These are phyloP conservation scores for Drosophila lini DNA, from an alignment of 1,140 invertebrate genomes.

Conservation along the genomic window DNA sequence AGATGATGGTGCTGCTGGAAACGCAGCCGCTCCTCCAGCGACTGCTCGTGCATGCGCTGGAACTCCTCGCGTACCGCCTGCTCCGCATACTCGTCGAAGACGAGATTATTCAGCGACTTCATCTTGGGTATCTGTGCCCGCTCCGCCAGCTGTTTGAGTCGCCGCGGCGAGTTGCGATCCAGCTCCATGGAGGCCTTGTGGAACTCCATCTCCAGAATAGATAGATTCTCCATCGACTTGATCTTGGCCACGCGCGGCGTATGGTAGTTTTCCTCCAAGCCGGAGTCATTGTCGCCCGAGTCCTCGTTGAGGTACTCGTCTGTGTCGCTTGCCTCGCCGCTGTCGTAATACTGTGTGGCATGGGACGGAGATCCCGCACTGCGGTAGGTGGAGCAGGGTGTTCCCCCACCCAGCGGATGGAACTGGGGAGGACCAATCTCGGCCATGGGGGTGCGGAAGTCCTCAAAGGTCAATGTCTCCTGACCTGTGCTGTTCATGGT, in stretches of 20 bases:
- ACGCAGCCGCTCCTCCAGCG: constrained; percentile 60
- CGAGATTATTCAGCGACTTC: constrained; percentile 82
- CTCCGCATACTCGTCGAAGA: constrained; percentile 75
- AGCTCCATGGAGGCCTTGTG: constrained; percentile 79
- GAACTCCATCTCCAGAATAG: constrained; percentile 82
- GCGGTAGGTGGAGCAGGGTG: constrained; percentile 52
- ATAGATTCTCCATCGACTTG: constrained; percentile 83
- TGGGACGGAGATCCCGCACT: constrained; percentile 53
- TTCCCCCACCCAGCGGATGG: constrained; percentile 14
- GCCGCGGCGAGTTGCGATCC: constrained; percentile 78
- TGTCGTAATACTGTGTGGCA: constrained; percentile 64
- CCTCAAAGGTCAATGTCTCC: constrained; percentile 52
- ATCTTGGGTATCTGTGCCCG: constrained; percentile 77
- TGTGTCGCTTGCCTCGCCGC: constrained; percentile 57
- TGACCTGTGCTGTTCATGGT: constrained; percentile 43
- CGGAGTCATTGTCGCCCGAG: constrained; percentile 75
- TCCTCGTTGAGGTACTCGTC: constrained; percentile 65
- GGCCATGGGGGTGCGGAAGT: constrained; percentile 74
- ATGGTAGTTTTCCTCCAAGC: constrained; percentile 80
- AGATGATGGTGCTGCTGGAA: constrained; percentile 60
- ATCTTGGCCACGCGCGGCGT: constrained; percentile 82
- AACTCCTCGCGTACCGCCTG: constrained; percentile 73
- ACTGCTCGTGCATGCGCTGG: constrained; percentile 64
- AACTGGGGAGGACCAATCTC: constrained; percentile 62
- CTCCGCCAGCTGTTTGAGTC: constrained; percentile 72